A percentile compares a stretch with the other conserved stretches of the same genome.
Conservation (phyloP, 2,113 vertebrate species). For the Megatriorchis doriae region DNA sequence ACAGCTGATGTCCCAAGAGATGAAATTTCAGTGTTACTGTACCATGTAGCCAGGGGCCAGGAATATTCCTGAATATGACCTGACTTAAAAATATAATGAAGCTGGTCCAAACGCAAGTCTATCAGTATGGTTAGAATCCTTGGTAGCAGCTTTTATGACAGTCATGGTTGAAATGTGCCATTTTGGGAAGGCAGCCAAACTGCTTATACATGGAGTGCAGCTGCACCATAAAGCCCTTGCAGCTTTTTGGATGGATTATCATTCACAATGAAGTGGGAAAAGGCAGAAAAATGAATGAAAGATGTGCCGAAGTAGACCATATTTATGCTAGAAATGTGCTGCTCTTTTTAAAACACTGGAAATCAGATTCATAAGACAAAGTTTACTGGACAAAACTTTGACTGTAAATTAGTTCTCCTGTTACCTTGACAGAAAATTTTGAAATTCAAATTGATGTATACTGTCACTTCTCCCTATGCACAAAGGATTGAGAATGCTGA, state of each 20-base stretch:
- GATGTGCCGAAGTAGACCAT: background rate
- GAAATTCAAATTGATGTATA: background rate
- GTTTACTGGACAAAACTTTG: background rate
- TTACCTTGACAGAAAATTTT: background rate
- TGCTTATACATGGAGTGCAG: background rate
- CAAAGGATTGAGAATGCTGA: background rate
- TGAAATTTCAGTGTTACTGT: background rate
- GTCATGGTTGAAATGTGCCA: background rate
- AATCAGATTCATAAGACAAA: background rate
- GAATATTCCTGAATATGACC: slow-evolving; percentile 4
- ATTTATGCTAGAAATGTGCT: background rate
- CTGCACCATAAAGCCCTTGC: background rate
- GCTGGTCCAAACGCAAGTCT: background rate
- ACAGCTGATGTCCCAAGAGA: slow-evolving; percentile 12
- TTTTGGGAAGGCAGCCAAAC: slow-evolving; percentile 36
- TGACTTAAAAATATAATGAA: background rate
- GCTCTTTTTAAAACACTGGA: background rate
- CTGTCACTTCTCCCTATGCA: background rate
- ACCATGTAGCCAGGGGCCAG: background rate
- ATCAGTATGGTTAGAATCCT: background rate
- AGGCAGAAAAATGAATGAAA: background rate
- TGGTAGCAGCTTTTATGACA: slow-evolving; percentile 3
- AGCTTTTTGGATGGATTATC: background rate
- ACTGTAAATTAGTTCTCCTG: background rate
- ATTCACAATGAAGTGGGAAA: background rate